These are phyloP conservation scores for Chrysogorgia sp. DNA, from an alignment of 92 coral and sea anemone species.

Conservation along the genomic window DNA sequence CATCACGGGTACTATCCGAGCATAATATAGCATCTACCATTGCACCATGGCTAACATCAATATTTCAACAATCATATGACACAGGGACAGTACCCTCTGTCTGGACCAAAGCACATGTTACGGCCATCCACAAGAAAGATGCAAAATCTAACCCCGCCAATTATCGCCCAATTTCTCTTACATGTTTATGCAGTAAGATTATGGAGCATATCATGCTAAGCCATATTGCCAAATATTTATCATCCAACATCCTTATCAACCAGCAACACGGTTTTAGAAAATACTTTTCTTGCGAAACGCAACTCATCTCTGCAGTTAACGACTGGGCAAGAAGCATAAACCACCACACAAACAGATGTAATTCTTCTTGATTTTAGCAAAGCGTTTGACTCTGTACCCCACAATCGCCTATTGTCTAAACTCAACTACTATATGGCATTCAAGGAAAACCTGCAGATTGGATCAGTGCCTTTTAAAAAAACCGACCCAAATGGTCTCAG, in stretches of 20 bases:
- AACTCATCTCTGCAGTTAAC: conserved; percentile 50
- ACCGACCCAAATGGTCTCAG: conserved; percentile 29
- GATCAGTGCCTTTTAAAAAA: conserved; percentile 51
- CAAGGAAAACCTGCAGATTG: conserved; percentile 36
- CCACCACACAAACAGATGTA: conserved; percentile 49
- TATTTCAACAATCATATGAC: conserved; percentile 53
- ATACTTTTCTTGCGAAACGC: conserved; percentile 62
- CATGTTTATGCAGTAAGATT: conserved; percentile 52
- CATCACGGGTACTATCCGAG: too few relatives aligned
- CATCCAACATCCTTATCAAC: conserved; percentile 29
- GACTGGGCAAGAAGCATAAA: conserved; percentile 63
- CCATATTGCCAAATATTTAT: conserved; percentile 60
- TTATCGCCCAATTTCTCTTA: conserved; percentile 57
- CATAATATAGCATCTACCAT: too few relatives aligned
- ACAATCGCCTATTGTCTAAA: conserved; percentile 40
- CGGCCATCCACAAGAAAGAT: conserved; percentile 52
- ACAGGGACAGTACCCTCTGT: conserved; percentile 30
- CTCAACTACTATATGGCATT: conserved; percentile 53
- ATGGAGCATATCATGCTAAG: conserved; percentile 67
- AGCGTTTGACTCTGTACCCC: conserved; percentile 71
- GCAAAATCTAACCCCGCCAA: conserved; percentile 55
- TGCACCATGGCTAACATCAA: conserved; percentile 50
- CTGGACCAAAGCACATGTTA: conserved; percentile 58
- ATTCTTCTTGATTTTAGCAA: conserved; percentile 55
- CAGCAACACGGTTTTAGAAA: conserved; percentile 70